Percentiles rank a stretch among this genome's conserved stretches.
Conservation (phyloP, 2,888 invertebrate genomes). For the Ceriagrion tenellum region DNA sequence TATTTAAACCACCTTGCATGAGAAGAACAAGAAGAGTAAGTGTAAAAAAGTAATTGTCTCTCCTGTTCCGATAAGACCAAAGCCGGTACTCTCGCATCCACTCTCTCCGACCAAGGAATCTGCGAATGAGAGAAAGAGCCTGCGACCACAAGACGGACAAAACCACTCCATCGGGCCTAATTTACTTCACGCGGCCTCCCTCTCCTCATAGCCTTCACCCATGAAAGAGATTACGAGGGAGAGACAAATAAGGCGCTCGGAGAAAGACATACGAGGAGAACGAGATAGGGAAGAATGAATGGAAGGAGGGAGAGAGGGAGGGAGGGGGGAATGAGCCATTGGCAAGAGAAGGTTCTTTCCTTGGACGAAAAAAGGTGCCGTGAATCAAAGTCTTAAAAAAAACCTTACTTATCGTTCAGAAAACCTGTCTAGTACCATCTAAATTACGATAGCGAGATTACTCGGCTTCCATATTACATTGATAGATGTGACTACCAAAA, state of each 20-base stretch:
- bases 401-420: too few species aligned
- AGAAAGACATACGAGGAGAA: neutral
- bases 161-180: neutral
- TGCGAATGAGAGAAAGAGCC: neutral
- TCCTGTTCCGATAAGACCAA: neutral
- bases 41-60: neutral
- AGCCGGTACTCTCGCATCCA: neutral
- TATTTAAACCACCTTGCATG: neutral
- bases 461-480: too few species aligned
- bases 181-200: neutral
- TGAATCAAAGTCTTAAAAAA: too few species aligned
- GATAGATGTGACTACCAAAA: too few species aligned
- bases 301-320: neutral
- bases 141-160: slow-evolving; percentile 1
- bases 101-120: neutral
- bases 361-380: too few species aligned
- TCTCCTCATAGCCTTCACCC: neutral
- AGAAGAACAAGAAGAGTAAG: neutral
- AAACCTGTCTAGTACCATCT: too few species aligned
- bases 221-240: neutral
- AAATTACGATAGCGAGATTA: too few species aligned
- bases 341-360: too few species aligned
- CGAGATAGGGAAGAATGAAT: neutral
- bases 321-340: neutral
- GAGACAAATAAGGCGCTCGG: neutral